A percentile compares a stretch with the other conserved stretches of the same genome.
Evolutionary conservation across 2,797 vertebrate genomes (phyloP).

Genomic region (Neoniphon sammara): DNA sequence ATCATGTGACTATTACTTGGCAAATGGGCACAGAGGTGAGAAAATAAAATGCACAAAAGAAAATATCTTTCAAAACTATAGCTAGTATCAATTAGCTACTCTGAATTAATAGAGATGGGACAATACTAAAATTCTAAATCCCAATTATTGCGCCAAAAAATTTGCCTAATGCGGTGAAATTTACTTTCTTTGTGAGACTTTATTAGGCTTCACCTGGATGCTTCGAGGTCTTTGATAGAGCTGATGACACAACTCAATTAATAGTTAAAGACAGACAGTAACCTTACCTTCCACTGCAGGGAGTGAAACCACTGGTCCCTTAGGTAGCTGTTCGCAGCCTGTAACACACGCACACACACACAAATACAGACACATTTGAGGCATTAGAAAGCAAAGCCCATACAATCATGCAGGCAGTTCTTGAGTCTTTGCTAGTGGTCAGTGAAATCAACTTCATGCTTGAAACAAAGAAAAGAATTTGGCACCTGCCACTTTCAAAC

Average conservation of each 20-base stretch:
- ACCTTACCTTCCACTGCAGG: slow-evolving; percentile 97
- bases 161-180: neutral
- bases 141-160: too few relatives aligned
- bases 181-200: neutral
- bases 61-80: too few relatives aligned
- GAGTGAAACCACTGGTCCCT: slow-evolving; percentile 99
- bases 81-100: too few relatives aligned
- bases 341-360: slow-evolving; percentile 46
- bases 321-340: slow-evolving; percentile 99
- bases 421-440: neutral
- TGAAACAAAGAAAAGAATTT: neutral
- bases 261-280: slow-evolving; percentile 44
- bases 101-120: too few relatives aligned
- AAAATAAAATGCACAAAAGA: too few relatives aligned
- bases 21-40: too few relatives aligned
- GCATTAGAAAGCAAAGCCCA: neutral
- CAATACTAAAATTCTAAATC: too few relatives aligned
- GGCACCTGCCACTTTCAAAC: neutral
- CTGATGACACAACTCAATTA: slow-evolving; percentile 37
- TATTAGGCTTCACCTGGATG: neutral
- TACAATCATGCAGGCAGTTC: neutral
- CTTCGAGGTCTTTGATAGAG: neutral
- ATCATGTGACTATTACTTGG: too few relatives aligned
- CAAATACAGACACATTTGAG: slow-evolving; percentile 10
- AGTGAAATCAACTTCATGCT: neutral